Evolutionary conservation across 2,113 vertebrate genomes (phyloP).

Genomic region (Pelusios castaneus): DNA sequence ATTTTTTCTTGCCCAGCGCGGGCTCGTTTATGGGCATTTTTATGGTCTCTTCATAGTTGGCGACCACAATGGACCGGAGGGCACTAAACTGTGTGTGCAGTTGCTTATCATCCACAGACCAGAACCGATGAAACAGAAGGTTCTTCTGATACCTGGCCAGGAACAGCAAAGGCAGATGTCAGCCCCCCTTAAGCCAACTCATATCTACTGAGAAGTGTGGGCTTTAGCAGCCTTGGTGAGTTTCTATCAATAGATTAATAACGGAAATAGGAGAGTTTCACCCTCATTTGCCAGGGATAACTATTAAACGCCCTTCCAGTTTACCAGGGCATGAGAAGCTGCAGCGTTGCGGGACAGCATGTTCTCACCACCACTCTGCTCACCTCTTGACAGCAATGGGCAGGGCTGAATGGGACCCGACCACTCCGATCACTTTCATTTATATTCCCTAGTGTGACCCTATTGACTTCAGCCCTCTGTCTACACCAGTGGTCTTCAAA

Average conservation of each 20-base stretch:
- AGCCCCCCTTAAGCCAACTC: not conserved
- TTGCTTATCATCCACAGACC: constrained; percentile 97
- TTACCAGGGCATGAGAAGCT: not conserved
- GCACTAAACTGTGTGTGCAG: constrained; percentile 94
- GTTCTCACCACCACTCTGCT: not conserved
- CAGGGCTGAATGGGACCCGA: not conserved
- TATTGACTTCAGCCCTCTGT: not conserved
- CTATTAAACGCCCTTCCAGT: not conserved
- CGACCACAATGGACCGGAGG: constrained; percentile 92
- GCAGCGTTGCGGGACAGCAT: not conserved
- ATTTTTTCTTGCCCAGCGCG: constrained; percentile 87
- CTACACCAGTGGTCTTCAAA: too few species aligned
- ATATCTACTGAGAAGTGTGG: accelerated
- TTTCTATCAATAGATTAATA: not conserved
- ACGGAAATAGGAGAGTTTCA: not conserved
- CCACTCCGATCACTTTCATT: not conserved
- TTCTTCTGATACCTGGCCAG: constrained; percentile 88
- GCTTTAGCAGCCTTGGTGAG: not conserved
- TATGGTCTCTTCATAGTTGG: constrained; percentile 94
- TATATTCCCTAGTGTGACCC: not conserved
- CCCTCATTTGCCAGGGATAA: not conserved
- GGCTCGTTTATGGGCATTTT: constrained; percentile 99
- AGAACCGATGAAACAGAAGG: constrained; percentile 96
- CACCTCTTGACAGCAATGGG: not conserved
- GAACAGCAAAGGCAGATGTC: accelerated